A percentile compares a stretch with the other conserved stretches of the same genome.
phyloP scores from a whole-genome alignment of 2,888 invertebrate species.

The Hedychridium roseum region DNA sequence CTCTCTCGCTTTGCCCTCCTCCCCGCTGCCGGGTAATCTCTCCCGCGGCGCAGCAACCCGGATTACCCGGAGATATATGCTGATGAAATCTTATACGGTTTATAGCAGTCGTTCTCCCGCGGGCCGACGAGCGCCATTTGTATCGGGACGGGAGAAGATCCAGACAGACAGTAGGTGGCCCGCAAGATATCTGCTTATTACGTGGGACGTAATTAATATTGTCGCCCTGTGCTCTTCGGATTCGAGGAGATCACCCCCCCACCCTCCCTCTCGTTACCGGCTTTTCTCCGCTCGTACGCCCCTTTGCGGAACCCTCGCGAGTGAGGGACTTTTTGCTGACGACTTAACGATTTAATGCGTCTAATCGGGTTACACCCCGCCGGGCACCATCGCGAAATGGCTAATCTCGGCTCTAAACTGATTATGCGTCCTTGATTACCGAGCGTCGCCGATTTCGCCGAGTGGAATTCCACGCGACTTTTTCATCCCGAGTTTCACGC shows the following conservation, averaged over 20 bases:
- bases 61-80: conserved; percentile 58
- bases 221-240: too few relatives aligned
- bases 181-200: conserved; percentile 46
- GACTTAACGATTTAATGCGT: conserved; percentile 45
- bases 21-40: conserved; percentile 32
- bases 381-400: conserved; percentile 37
- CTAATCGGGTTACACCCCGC: conserved; percentile 40
- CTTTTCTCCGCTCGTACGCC: conserved; percentile 1
- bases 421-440: conserved; percentile 25
- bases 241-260: too few relatives aligned
- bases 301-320: conserved; percentile 13
- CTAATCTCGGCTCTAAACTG: conserved; percentile 41
- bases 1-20: conserved; percentile 40
- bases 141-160: conserved; percentile 36
- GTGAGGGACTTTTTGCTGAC: conserved; percentile 48
- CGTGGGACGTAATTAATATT: conserved; percentile 59
- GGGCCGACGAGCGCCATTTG: conserved; percentile 49
- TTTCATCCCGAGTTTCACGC: too few relatives aligned
- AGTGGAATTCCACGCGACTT: too few relatives aligned
- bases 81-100: conserved; percentile 58
- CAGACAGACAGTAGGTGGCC: conserved; percentile 2
- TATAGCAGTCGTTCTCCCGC: conserved; percentile 43
- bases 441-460: too few relatives aligned
- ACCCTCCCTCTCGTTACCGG: conserved; percentile 18
- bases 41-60: too few relatives aligned